A percentile compares a stretch with the other conserved stretches of the same genome.
phyloP scores from a whole-genome alignment of 2,113 vertebrate species.

The Lamprotornis superbus region DNA sequence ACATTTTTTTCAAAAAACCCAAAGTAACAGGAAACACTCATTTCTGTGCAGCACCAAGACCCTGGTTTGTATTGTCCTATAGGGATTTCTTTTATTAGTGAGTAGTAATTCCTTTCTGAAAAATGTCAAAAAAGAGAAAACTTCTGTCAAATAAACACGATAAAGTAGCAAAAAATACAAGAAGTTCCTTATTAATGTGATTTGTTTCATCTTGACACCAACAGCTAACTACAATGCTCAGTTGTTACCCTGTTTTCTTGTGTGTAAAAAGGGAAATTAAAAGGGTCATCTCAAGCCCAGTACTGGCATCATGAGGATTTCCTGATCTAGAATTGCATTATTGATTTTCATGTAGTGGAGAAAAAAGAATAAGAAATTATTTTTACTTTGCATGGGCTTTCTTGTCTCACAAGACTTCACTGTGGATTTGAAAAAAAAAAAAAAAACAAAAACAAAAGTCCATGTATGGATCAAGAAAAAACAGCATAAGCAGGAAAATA shows the following conservation, averaged over 20 bases:
- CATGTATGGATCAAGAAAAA: conserved; percentile 19
- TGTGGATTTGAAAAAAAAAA: not conserved
- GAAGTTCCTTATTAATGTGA: not conserved
- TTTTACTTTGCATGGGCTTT: not conserved
- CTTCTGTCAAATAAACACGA: not conserved
- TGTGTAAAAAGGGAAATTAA: not conserved
- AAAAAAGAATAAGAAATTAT: not conserved
- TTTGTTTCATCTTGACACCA: not conserved
- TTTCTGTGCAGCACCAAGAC: not conserved
- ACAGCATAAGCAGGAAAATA: not conserved
- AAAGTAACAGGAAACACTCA: not conserved
- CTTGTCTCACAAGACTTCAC: not conserved
- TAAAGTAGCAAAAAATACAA: not conserved
- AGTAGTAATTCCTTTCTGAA: not conserved
- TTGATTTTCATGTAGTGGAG: not conserved
- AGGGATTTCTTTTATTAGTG: not conserved
- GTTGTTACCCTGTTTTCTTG: not conserved
- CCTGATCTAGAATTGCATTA: not conserved
- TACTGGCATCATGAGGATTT: not conserved
- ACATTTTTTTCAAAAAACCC: not conserved
- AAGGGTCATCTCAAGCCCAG: not conserved
- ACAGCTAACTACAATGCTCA: not conserved
- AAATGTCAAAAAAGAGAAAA: not conserved
- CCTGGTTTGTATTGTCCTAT: not conserved
- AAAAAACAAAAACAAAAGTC: too few species aligned